Conservation (phyloP, 64 coral and sea anemone genomes). For the Stichodactyla helianthus region DNA sequence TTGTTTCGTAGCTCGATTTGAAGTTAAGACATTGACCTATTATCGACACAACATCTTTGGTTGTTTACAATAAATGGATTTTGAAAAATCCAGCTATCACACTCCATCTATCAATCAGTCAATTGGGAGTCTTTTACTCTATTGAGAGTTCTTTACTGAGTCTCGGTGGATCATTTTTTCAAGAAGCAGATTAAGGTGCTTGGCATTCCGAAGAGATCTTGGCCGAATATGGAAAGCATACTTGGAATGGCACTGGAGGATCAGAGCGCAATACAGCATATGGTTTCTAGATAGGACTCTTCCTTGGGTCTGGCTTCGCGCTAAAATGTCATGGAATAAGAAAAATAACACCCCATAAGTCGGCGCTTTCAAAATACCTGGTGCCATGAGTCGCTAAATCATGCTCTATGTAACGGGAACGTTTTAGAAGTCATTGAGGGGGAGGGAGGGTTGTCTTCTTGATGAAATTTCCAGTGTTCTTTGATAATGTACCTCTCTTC, state of each 20-base stretch:
- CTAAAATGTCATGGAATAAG: not conserved
- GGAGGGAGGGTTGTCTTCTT: not conserved
- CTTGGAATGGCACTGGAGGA: slow-evolving; percentile 8
- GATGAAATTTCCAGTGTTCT: not conserved
- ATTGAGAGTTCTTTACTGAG: not conserved
- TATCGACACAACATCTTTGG: not conserved
- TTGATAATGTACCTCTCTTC: not conserved
- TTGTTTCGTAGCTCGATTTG: not conserved
- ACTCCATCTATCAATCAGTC: slow-evolving; percentile 7
- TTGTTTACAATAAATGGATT: slow-evolving; percentile 9
- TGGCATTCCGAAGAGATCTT: slow-evolving; percentile 10
- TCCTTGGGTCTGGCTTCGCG: not conserved
- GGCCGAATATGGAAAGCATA: slow-evolving; percentile 7
- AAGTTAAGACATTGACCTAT: not conserved
- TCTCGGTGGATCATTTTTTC: not conserved
- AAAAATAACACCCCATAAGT: not conserved
- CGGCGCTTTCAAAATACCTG: not conserved
- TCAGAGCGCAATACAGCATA: not conserved
- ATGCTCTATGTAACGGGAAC: not conserved
- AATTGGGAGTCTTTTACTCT: slow-evolving; percentile 12
- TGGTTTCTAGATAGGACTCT: not conserved
- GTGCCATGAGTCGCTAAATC: not conserved
- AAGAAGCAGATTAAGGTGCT: slow-evolving; percentile 1
- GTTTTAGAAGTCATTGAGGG: not conserved
- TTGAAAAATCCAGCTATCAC: slow-evolving; percentile 7